Conservation (phyloP, 2,888 invertebrate species). For the Ethmia dodecea region DNA sequence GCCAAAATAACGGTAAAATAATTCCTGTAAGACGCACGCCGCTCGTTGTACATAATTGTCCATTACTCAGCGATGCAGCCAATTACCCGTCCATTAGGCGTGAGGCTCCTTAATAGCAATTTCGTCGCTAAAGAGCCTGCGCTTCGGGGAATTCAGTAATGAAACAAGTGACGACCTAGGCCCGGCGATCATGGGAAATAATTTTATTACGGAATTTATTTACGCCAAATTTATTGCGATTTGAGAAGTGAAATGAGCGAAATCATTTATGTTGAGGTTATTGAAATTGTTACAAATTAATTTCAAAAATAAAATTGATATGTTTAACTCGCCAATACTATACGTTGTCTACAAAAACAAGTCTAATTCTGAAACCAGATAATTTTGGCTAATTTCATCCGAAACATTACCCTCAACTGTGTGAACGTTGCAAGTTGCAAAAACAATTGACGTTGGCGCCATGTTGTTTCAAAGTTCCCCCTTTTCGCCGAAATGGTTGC, state of each 20-base stretch:
- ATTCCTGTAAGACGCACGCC: constrained; percentile 44
- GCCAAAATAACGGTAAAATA: no score
- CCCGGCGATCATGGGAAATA: no score
- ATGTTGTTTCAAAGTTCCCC: constrained; percentile 38
- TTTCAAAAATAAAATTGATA: no score
- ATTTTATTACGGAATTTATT: no score
- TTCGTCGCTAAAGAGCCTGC: constrained; percentile 37
- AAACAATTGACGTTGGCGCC: constrained; percentile 37
- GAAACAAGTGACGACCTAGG: constrained; percentile 36
- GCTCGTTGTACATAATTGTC: constrained; percentile 58
- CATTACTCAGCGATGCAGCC: constrained; percentile 71
- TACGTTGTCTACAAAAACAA: no score
- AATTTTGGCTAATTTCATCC: constrained; percentile 6
- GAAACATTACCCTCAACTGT: constrained; percentile 15
- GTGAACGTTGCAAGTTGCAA: constrained; percentile 35
- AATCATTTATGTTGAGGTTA: no score
- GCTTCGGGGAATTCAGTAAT: constrained; percentile 29
- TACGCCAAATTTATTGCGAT: no score
- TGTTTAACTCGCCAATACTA: no score
- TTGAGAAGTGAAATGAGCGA: no score
- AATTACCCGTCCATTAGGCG: constrained; percentile 71
- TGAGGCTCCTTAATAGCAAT: constrained; percentile 71
- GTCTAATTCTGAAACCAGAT: no score
- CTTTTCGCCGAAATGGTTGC: constrained; percentile 9
- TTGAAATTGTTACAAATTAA: no score